These are phyloP conservation scores for Urosaurus nigricauda DNA, from an alignment of 2,797 vertebrate species.

Conservation along the genomic window DNA sequence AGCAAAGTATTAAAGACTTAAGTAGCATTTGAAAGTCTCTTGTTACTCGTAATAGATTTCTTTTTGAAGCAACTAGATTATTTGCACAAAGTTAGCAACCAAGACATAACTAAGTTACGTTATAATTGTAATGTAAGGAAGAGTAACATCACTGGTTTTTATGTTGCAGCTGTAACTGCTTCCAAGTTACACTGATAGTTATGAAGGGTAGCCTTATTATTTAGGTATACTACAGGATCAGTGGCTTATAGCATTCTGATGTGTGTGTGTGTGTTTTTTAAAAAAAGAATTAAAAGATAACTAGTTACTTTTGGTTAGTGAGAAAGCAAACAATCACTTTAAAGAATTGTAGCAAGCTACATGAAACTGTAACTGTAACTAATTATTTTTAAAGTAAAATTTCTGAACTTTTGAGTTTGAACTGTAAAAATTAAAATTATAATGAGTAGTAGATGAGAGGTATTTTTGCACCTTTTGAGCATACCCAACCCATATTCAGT, in stretches of 20 bases:
- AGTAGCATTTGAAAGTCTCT: not conserved
- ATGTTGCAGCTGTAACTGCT: not conserved
- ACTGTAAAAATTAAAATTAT: not conserved
- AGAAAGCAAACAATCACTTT: not conserved
- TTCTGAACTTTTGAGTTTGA: not conserved
- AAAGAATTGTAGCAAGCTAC: not conserved
- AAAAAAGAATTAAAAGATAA: too few relatives aligned
- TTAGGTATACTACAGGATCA: not conserved
- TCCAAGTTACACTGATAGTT: not conserved
- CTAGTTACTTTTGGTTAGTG: not conserved
- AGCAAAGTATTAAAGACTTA: slow-evolving; percentile 46
- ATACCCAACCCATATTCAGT: not conserved
- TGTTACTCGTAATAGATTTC: not conserved
- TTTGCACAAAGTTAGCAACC: too few relatives aligned
- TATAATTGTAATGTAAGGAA: not conserved
- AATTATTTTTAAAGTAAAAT: not conserved
- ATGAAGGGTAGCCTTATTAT: not conserved
- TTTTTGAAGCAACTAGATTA: not conserved
- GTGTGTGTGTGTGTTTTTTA: not conserved
- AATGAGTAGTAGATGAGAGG: not conserved
- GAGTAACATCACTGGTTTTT: not conserved
- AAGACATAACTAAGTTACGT: not conserved
- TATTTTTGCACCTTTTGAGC: not conserved
- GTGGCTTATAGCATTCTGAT: not conserved
- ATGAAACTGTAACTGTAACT: not conserved